Base-by-base conservation (phyloP, 2,113 vertebrate species). In the Melanostigma gelatinosum region DNA sequence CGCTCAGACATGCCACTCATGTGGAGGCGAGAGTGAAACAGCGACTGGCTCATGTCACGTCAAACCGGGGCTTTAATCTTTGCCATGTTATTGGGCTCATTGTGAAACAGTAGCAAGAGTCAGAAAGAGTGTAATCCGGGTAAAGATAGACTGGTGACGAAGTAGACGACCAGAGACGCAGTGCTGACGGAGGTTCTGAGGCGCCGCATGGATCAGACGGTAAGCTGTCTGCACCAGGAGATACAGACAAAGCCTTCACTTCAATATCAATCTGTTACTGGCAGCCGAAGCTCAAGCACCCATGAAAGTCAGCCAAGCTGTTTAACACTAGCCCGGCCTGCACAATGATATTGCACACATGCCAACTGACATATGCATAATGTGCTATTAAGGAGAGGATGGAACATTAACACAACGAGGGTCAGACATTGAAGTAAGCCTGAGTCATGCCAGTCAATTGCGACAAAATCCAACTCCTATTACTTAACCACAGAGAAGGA, bases 101-200 rank as follows among this genome's bases (percentile, higher is more conserved):
- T 60, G 8, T 69, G 16, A 65, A 70, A 69, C 38, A 29, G 63
- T 1, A 42, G 24, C 38, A 67, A 32, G 34, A 68, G 67, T 48
- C 22, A 72, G 68, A 78, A 67, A 74, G 42, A 34, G 27, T 52
- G 58, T 81, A 50, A 71, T 71, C 34, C 1, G 7, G 67, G 77
- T 54, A 79, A 74, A 79, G 60, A 80, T 38, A 36, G n/a, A 62
- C n/a, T 77, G 44, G 62, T 62, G 73, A 83, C 44, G 24, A 75
- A 77, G 65, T 7, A 62, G 44, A 67, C 4, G 2, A 50, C 15
- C 34, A 73, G 50, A 16, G 52, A 79, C 4, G 16, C 62, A 55
- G 27, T 68, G 85, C 32, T 70, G 79, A 87, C 79, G 82, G 69
- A 73, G 27, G 68, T 65, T 77, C 67, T 15, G 74, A 73, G 48